phyloP scores from a whole-genome alignment of 2,888 invertebrate genomes.

The Enchytraeus crypticus region DNA sequence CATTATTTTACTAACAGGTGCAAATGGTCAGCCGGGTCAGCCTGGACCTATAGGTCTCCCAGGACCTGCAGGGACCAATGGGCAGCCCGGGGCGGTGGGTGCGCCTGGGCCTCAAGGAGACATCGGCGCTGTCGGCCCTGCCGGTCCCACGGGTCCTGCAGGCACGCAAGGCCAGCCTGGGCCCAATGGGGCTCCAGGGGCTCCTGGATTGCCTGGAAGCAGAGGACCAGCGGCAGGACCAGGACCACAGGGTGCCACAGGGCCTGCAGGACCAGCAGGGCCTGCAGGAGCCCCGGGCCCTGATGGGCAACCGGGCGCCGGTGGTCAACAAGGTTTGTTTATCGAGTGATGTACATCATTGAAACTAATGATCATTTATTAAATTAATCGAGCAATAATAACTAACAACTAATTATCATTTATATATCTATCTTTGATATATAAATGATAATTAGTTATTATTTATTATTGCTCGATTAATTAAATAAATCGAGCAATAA shows the following conservation, averaged over 20 bases:
- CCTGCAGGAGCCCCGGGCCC: too few species aligned
- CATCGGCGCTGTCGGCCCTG: background rate
- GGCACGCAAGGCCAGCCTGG: constrained; percentile 19
- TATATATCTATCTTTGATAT: too few species aligned
- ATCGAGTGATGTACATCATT: too few species aligned
- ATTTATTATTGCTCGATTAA: too few species aligned
- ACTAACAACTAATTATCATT: too few species aligned
- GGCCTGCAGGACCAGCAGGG: constrained; percentile 5
- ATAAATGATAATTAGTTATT: too few species aligned
- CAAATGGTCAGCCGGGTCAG: constrained; percentile 10
- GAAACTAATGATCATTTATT: too few species aligned
- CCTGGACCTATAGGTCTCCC: constrained; percentile 17
- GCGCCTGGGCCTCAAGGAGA: background rate
- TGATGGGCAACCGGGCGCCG: too few species aligned
- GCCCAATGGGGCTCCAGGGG: constrained; percentile 8
- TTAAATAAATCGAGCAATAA: too few species aligned
- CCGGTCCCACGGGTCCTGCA: background rate
- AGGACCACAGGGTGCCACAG: constrained; percentile 59
- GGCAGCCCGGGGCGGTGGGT: background rate
- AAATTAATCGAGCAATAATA: too few species aligned
- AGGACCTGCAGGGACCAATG: constrained; percentile 2
- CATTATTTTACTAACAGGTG: background rate
- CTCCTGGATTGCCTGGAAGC: constrained; percentile 3
- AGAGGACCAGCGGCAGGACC: constrained; percentile 41
- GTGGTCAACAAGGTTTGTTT: too few species aligned